Base-by-base conservation (phyloP, 2,797 vertebrate species). In the Psittacula echo region DNA sequence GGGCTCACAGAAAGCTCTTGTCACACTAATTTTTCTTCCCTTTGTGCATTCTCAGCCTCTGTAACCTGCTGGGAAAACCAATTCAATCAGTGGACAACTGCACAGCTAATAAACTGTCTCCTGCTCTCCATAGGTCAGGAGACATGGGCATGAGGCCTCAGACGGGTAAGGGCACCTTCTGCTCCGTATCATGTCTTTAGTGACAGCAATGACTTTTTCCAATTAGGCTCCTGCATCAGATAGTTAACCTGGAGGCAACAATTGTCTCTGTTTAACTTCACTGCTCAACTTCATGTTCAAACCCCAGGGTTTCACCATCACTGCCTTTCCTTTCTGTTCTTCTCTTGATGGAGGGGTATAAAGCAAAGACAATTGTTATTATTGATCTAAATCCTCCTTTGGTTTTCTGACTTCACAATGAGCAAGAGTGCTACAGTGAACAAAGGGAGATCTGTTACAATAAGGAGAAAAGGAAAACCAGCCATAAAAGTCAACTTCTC, bases 151-250 rank as follows among this genome's bases (percentile, higher is more conserved):
- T 44, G 34, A 48, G 47, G 62, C 65, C 65, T 86, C 44, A n/a
- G 68, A 74, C 7, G 29, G 70, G 51, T 45, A 75, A 3, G 4
- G 74, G 37, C 75, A 54, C 80, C 71, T 80, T 92, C 73, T 24
- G 23, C 72, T 88, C 13, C 5, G 19, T 83, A 61, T 62, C 14
- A 3, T 64, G 89, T 62, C 92, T 77, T 79, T 54, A 47, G 68
- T 82, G 95, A 79, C 90, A 93, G 89, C 37, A 93, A 48, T 73
- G 89, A 89, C 95, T 95, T 74, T 87, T 91, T 71, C 90, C 90
- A 92, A 74, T 97, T 96, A 96, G 90, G 87, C 71, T 95, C 76
- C 89, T 93, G 94, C 94, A 94, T 93, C 81, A 95, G 79, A 85
- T 93, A 26, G 48, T 97, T 96, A 97, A 96, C 95, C 95, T 23